Base-by-base conservation (phyloP, 2,797 vertebrate species). In the Neosilurus hyrtlii region DNA sequence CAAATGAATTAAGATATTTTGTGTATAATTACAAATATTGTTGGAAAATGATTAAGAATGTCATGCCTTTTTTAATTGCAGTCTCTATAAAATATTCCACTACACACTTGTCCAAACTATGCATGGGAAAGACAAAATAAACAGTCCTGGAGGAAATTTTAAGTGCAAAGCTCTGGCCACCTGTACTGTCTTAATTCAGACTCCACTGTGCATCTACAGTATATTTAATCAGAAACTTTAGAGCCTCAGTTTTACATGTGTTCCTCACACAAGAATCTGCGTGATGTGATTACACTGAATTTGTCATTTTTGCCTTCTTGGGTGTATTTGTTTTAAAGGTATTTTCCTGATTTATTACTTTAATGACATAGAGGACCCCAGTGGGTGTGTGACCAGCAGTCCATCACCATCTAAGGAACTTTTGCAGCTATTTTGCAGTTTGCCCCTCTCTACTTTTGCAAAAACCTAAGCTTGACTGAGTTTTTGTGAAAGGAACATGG, bases 31-130 rank as follows among this genome's bases (percentile, higher is more conserved):
- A 71, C 68, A 91, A 89, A 88, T 88, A 87, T 92, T 85, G 86
- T 90, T 86, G 85, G 87, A 91, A 86, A 93, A 92, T 90, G 88
- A 88, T 87, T 85, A 90, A 90, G 92, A 94, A 93, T 94, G 93
- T 94, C 91, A 89, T 90, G 88, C 86, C 74, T 57, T 54, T 91
- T 91, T 89, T 15, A 14, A 62, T 86, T 79, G 79, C 52, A 83
- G 57, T 79, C 80, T 83, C 84, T 85, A 85, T 84, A 67, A 88
- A 89, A 86, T 86, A 90, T 91, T 94, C 89, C 94, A 94, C 94
- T 95, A 95, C 93, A 94, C 92, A 94, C 91, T 91, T 94, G 93
- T 95, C 92, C 94, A 94, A 95, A 94, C 95, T 95, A 95, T 95
- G 95, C 95, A 95, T 95, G 94, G 93, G 90, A 95, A 80, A 95